Evolutionary conservation across 2,113 vertebrate species (phyloP).

Genomic region (Noctilio leporinus): DNA sequence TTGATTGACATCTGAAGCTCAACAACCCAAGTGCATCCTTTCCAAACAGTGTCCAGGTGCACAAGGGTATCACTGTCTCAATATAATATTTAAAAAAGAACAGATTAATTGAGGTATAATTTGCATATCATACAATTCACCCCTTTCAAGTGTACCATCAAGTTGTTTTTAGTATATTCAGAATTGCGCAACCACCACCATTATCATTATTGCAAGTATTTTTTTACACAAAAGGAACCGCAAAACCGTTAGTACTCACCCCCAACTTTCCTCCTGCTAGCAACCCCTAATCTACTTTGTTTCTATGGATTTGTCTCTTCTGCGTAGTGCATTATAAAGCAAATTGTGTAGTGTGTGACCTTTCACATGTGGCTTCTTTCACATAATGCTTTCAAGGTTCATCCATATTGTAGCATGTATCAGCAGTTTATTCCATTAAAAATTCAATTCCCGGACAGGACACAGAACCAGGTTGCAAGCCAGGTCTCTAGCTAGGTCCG

Average conservation of each 20-base stretch:
- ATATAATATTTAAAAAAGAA: neutral
- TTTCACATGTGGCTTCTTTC: neutral
- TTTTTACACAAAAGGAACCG: neutral
- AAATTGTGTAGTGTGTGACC: neutral
- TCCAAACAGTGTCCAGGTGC: neutral
- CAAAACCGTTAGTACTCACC: neutral
- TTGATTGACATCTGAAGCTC: neutral
- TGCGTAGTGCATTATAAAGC: neutral
- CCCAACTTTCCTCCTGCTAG: neutral
- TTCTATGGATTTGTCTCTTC: neutral
- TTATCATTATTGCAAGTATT: neutral
- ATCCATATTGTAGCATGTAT: neutral
- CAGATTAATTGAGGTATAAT: neutral
- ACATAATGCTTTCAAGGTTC: neutral
- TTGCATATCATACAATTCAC: neutral
- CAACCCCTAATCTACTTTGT: neutral
- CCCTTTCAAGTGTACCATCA: neutral
- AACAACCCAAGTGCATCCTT: neutral
- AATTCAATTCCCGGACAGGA: no score
- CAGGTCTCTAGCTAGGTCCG: no score
- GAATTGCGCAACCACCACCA: neutral
- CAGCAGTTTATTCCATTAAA: neutral
- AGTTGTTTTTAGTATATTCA: neutral
- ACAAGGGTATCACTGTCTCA: neutral
- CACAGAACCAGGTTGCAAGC: no score